Evolutionary conservation across 1,140 invertebrate genomes (phyloP), one percentile per base, ranked within the genome.

Genomic region (Diorhabda sublineata): DNA sequence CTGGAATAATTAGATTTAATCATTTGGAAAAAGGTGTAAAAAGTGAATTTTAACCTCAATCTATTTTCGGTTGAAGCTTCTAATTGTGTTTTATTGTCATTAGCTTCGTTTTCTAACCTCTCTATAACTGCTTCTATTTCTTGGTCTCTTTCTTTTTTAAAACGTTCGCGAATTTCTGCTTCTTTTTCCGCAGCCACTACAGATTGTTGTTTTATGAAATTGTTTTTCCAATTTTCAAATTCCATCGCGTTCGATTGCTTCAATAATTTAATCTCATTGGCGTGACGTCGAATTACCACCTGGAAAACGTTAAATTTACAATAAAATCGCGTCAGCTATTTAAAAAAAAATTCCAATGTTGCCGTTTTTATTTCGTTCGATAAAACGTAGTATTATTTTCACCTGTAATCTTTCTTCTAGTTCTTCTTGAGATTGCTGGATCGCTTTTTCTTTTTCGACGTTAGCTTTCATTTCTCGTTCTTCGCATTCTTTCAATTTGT

Each of bases 121-220:
- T 84, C 84, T 64, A 90, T 88, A 6, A 87, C 86, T 4, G 86
- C 74, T 70, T 90, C 88, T 66, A 91, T 89, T 74, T 90, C 88
- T 63, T 83, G 84, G 75, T 91, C 89, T 42, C 88, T 78, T 73
- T 90, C 86, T 64, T 81, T 83, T 71, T 84, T 84, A 71, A 84
- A 87, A 65, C 88, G 83, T 26, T 89, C 85, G 11, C 84, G 74
- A 9, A 91, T 85, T 57, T 79, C 77, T 45, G 78, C 80, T 78
- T 90, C 88, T 66, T 85, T 85, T 67, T 88, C 85, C 42, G 81
- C 76, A 4, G 89, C 77, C 11, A 83, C 79, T 45, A 80, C 61
- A 4, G 82, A 84, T 72, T 86, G 83, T 70, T 86, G 84, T 69
- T 86, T 87, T 66, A 85, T 85, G 71, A 85, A 87, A 73, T 83